Evolutionary conservation across 2,888 invertebrate species (phyloP), one percentile per base, ranked within the genome.

Genomic region (Andrena minutula): DNA sequence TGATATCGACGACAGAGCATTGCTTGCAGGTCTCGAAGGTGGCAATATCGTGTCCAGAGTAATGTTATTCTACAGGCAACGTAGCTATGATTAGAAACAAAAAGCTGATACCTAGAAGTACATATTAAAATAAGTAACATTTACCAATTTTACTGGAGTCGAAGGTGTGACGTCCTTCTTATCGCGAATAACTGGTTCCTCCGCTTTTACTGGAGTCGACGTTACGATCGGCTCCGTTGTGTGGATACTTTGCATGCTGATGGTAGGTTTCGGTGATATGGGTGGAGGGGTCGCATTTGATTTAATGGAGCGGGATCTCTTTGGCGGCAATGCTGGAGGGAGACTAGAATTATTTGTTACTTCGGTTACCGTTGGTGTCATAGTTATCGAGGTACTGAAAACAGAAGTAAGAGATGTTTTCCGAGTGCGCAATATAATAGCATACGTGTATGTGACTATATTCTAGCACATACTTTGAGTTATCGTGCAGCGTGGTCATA

Each of bases 261-360:
- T 90, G 23, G 92, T 90, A 8, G 93, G 93, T 88, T 93, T 91
- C 77, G 93, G 89, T 68, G 94, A 91, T 82, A 92, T 80, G 61
- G 93, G 92, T 2, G 93, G 92, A 74, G 94, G 93, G 58, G 92
- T 92, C 30, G 83, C 82, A 72, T 90, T 91, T 71, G 91, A 86
- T 89, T 90, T 91, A 85, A 92, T 89, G 90, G 93, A 95, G 92
- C 92, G 95, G 91, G 94, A 94, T 89, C 94, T 94, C 93, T 96
- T 96, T 83, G 96, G 96, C 77, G 96, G 96, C 90, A 96, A 93
- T 68, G 96, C 96, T 32, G 96, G 96, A 60, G 96, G 96, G 84
- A 94, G 93, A 91, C 94, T 92, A 88, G 92, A 90, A 84, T 91
- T 92, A 83, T 89, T 91, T 65, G 88, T 78, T 75, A 90, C 75